Evolutionary conservation across 2,797 vertebrate genomes (phyloP), one percentile per base, ranked within the genome.

Genomic region (Pipistrellus nathusii): DNA sequence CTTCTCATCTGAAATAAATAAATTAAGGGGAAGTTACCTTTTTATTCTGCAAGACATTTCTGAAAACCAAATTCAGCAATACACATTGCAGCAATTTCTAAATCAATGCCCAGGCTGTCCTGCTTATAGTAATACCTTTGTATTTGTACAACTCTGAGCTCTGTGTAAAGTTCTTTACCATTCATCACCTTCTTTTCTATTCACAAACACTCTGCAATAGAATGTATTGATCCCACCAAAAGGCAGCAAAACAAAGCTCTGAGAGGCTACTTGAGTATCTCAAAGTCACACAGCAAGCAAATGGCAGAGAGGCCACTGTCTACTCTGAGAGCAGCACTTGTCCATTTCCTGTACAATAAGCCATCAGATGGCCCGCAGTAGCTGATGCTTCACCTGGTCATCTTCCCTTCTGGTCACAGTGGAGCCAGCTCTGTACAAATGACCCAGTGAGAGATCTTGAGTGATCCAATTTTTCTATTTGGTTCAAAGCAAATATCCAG

Each of bases 401-500:
- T 69, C 21, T n/a, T 75, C 35, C 17, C 13, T 69, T 59, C 64
- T n/a, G 53, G 14, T 72, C 30, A 83, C 35, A 86, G 57, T 66
- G 17, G 11, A 82, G 27, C 53, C 18, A 83, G 18, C 23, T 64
- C 23, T 91, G 6, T 55, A 62, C 66, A 80, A 73, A 30, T 46
- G 38, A 82, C 44, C 27, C 25, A 18, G 7, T 64, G 55, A 38
- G 73, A 81, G 38, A 76, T 51, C 38, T 48, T 75, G 12, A 46
- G 15, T n/a, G 41, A 88, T 25, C 4, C 23, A 44, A 15, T 64
- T 8, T 90, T 62, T 27, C 75, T 55, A 23, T 44, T 71, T 59
- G 66, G 59, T 66, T 57, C 93, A 92, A 84, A 94, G 57, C 1
- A 71, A 87, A 82, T 51, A 94, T 27, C 9, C 69, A 92, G 20